Percentiles rank a stretch among this genome's conserved stretches.
These are phyloP conservation scores for Lateolabrax maculatus DNA, from an alignment of 2,797 vertebrate genomes.

Conservation along the genomic window DNA sequence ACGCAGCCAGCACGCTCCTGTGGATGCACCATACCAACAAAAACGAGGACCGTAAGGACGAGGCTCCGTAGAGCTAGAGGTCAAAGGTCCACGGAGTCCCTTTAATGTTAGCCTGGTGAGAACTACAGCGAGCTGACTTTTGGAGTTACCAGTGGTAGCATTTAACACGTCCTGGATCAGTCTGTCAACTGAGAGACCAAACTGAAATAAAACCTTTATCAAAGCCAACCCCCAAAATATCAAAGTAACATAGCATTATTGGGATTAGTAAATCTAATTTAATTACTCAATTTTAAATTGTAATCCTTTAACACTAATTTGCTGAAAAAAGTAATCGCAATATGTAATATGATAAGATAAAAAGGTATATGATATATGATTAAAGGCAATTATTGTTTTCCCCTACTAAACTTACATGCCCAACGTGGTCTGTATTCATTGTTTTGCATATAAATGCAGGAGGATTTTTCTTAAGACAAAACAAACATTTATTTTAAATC, in stretches of 20 bases:
- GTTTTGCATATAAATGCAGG: not conserved
- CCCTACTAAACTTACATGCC: too few species aligned
- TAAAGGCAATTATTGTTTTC: not conserved
- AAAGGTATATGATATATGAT: not conserved
- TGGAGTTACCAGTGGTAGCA: not conserved
- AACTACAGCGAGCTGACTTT: not conserved
- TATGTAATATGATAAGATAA: too few species aligned
- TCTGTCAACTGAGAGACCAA: not conserved
- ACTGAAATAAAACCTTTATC: not conserved
- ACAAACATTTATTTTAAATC: not conserved
- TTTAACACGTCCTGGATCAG: not conserved
- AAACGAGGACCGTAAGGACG: too few species aligned
- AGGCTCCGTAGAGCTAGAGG: not conserved
- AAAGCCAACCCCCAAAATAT: not conserved
- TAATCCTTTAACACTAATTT: not conserved
- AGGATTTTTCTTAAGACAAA: not conserved
- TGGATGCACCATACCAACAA: too few species aligned
- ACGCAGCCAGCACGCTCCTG: not conserved
- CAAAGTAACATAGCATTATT: not conserved
- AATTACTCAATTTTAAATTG: not conserved
- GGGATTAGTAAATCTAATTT: not conserved
- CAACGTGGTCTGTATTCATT: not conserved
- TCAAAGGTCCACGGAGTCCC: too few species aligned
- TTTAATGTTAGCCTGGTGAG: too few species aligned
- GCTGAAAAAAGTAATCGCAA: not conserved